phyloP scores from a whole-genome alignment of 1,140 invertebrate species.

The Ceratosolen fusciceps region DNA sequence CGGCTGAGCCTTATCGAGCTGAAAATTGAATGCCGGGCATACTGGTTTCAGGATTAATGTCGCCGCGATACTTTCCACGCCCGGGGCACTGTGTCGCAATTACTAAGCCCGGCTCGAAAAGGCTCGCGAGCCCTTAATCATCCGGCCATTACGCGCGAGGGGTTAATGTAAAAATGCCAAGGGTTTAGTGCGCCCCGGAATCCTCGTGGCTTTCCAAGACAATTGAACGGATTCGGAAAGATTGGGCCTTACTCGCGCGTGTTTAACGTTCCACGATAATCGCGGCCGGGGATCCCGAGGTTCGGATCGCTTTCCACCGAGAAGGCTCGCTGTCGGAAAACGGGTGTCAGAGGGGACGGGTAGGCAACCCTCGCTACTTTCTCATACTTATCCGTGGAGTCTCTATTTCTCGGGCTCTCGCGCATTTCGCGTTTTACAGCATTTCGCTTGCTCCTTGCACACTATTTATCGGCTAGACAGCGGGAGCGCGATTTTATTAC shows the following conservation, averaged over 20 bases:
- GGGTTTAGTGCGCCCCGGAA: not conserved
- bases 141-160: not conserved
- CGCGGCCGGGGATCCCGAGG: not conserved
- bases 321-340: too few relatives aligned
- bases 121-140: not conserved
- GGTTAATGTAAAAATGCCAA: not conserved
- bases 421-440: constrained; percentile 34
- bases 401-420: constrained; percentile 6
- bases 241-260: not conserved
- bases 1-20: too few relatives aligned
- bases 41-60: not conserved
- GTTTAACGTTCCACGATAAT: constrained; percentile 19
- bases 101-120: not conserved
- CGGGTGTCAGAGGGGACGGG: not conserved
- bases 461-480: constrained; percentile 51
- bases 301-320: not conserved
- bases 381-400: constrained; percentile 24
- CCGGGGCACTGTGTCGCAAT: not conserved
- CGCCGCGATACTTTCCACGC: not conserved
- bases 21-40: too few relatives aligned
- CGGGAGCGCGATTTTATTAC: constrained; percentile 47
- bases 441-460: not conserved
- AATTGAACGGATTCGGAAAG: not conserved
- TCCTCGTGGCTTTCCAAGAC: not conserved
- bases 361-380: constrained; percentile 15